phyloP scores from a whole-genome alignment of 92 coral and sea anemone species.

The Porites lobata region DNA sequence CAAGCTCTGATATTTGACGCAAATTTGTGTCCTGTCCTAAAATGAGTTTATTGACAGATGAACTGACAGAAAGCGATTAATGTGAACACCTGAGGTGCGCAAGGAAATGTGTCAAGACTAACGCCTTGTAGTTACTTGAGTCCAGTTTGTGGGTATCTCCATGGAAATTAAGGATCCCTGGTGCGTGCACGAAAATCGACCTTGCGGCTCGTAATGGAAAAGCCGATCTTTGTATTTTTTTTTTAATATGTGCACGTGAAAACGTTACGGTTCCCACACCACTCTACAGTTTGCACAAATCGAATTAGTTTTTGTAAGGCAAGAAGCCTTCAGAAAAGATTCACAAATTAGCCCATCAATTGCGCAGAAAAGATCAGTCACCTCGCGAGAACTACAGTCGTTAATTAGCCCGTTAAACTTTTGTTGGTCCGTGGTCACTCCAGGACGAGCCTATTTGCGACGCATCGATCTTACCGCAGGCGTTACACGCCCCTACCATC shows the following conservation, averaged over 20 bases:
- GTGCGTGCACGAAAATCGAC: no score
- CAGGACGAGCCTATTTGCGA: conserved; percentile 56
- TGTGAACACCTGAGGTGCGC: no score
- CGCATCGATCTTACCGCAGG: conserved; percentile 63
- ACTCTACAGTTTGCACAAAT: conserved; percentile 43
- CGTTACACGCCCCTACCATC: conserved; percentile 19
- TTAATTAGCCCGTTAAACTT: conserved; percentile 48
- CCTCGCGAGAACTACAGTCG: conserved; percentile 58
- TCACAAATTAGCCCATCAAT: conserved; percentile 28
- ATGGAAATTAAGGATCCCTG: no score
- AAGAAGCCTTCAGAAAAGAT: conserved; percentile 18
- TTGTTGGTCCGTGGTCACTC: conserved; percentile 39
- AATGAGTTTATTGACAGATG: no score
- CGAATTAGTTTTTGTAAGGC: conserved; percentile 29
- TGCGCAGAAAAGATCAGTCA: conserved; percentile 35
- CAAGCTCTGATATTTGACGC: no score
- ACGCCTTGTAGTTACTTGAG: no score
- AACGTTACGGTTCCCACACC: conserved; percentile 33
- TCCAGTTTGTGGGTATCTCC: no score
- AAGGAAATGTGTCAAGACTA: no score
- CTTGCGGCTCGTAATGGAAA: no score
- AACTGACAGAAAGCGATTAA: no score
- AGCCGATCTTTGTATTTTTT: neutral
- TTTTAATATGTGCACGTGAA: conserved; percentile 34
- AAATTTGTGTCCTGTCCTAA: no score